These are phyloP conservation scores for Aporophyla lueneburgensis DNA, from an alignment of 2,888 invertebrate species.

Conservation along the genomic window DNA sequence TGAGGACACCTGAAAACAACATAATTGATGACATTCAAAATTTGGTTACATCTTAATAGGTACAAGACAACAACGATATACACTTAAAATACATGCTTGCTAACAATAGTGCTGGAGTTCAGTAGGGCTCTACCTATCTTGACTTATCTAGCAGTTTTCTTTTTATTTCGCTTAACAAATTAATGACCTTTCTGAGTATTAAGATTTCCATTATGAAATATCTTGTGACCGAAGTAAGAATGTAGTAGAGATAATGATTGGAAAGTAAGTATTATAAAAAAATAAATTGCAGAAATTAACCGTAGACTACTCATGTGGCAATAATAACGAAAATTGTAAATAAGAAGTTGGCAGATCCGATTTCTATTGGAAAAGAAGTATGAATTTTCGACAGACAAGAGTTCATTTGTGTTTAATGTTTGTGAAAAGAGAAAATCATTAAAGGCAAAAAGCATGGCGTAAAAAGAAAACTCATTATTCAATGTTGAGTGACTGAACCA, in stretches of 20 bases:
- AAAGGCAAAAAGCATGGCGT: slow-evolving; percentile 72
- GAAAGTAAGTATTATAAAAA: slow-evolving; percentile 54
- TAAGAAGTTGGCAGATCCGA: slow-evolving; percentile 74
- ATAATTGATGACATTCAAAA: slow-evolving; percentile 70
- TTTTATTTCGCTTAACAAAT: slow-evolving; percentile 23
- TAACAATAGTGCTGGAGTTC: slow-evolving; percentile 69
- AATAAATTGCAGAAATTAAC: slow-evolving; percentile 56
- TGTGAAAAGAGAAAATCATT: slow-evolving; percentile 89
- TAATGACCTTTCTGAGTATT: slow-evolving; percentile 23
- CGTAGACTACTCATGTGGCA: slow-evolving; percentile 53
- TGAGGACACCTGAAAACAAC: slow-evolving; percentile 95
- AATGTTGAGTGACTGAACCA: slow-evolving; percentile 42
- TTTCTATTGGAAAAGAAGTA: slow-evolving; percentile 65
- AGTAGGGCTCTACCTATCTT: slow-evolving; percentile 46
- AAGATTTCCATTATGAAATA: slow-evolving; percentile 27
- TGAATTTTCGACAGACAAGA: slow-evolving; percentile 64
- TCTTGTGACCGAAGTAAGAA: slow-evolving; percentile 34
- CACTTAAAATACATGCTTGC: slow-evolving; percentile 68
- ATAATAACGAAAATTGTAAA: slow-evolving; percentile 67
- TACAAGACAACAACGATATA: slow-evolving; percentile 73
- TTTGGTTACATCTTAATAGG: slow-evolving; percentile 40
- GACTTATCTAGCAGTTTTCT: slow-evolving; percentile 48
- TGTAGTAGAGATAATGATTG: slow-evolving; percentile 49
- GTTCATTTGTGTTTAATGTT: slow-evolving; percentile 84
- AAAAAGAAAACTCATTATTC: slow-evolving; percentile 58